Percentiles rank a stretch among this genome's conserved stretches.
These are phyloP conservation scores for Apodemus speciosus DNA, from an alignment of 2,113 vertebrate species.

Conservation along the genomic window DNA sequence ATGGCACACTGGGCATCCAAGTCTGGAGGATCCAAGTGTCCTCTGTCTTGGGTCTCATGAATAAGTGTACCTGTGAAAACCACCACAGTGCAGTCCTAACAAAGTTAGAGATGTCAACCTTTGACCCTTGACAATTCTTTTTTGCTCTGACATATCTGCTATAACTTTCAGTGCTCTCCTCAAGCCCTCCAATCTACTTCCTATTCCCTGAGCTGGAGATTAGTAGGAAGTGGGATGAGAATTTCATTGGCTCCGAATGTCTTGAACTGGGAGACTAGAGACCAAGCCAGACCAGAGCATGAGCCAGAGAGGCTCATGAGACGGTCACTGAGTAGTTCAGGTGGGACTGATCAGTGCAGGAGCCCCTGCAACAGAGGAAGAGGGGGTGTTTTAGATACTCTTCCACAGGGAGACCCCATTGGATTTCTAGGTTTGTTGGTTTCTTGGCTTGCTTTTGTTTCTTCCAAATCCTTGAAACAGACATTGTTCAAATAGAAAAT, in stretches of 20 bases:
- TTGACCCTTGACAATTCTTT: neutral
- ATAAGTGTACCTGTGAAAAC: neutral
- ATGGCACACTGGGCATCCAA: neutral
- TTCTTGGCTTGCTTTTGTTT: neutral
- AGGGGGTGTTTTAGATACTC: neutral
- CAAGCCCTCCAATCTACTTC: neutral
- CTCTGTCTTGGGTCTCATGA: neutral
- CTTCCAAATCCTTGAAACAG: slow-evolving; percentile 34
- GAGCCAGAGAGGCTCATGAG: neutral
- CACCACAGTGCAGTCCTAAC: neutral
- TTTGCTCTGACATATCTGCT: neutral
- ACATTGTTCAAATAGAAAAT: slow-evolving; percentile 44
- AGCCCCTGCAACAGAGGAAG: neutral
- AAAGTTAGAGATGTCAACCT: neutral
- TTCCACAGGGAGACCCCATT: neutral
- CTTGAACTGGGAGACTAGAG: neutral
- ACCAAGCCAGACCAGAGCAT: neutral
- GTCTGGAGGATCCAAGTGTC: neutral
- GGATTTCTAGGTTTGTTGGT: slow-evolving; percentile 2
- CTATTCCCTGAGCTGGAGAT: neutral
- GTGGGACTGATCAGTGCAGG: neutral
- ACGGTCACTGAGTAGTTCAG: neutral
- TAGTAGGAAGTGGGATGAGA: neutral
- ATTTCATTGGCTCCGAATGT: neutral
- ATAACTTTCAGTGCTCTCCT: neutral